A percentile compares a stretch with the other conserved stretches of the same genome.
phyloP scores from a whole-genome alignment of 1,140 invertebrate genomes.

The Geopemphigus sp. region DNA sequence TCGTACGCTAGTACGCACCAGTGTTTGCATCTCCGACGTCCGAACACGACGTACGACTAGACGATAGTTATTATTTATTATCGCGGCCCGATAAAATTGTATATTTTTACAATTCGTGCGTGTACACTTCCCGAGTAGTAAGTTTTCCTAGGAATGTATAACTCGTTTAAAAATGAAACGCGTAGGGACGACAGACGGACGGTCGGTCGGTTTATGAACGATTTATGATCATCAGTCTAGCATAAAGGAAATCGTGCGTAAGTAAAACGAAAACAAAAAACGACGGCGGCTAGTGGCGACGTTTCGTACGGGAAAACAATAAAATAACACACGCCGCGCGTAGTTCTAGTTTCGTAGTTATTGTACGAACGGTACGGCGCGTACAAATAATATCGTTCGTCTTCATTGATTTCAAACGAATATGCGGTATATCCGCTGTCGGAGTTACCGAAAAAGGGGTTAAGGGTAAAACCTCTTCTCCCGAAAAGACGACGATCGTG shows the following conservation, averaged over 20 bases:
- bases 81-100: neutral
- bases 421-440: neutral
- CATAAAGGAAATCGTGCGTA: conserved; percentile 5
- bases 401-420: conserved; percentile 4
- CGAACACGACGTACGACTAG: too few species aligned
- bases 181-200: neutral
- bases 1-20: too few species aligned
- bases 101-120: too few species aligned
- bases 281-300: too few species aligned
- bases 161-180: too few species aligned
- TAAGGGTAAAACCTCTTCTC: neutral
- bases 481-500: neutral
- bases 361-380: neutral
- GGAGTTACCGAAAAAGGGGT: neutral
- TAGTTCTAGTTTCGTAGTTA: neutral
- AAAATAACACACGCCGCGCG: neutral
- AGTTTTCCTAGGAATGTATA: neutral
- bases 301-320: neutral
- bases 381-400: neutral
- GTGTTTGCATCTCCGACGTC: too few species aligned
- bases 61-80: conserved; percentile 8
- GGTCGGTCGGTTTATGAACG: neutral
- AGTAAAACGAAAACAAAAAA: conserved; percentile 5
- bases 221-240: conserved; percentile 18
- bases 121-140: too few species aligned